Base-by-base conservation (phyloP, 2,113 vertebrate species). In the Aegotheles bennettii region DNA sequence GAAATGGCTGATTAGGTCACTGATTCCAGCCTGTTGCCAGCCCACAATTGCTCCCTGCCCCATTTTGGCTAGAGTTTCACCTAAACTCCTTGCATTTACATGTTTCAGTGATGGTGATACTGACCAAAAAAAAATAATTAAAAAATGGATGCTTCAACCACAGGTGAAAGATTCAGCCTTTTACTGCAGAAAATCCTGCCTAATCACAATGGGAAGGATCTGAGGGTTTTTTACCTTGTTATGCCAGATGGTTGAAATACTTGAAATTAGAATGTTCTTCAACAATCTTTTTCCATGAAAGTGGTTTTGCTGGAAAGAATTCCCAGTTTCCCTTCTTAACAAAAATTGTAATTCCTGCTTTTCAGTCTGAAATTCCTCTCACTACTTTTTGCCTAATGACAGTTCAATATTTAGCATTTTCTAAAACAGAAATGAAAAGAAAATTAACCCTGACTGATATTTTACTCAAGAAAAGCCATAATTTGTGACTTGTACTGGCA, bases 1-100 rank as follows among this genome's bases (percentile, higher is more conserved):
- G 48, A 95, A 96, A 93, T 82, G 73, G 57, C 73, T 90, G 90
- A 93, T 92, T 94, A 96, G 77, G 86, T 96, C 93, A 87, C 69
- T 35, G 57, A 84, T 84, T 94, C 82, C 85, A 86, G 84, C 68
- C 61, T 71, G 64, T 59, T 94, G 82, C 85, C 93, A 96, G 93
- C n/a, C 73, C 57, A 33, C 0, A 0, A 73, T 56, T 73, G 64
- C 43, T 95, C 86, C 40, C 40, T 96, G 83, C 60, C 64, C 35
- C 6, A 2, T 28, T 81, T 74, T 13, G 3, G 29, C 54, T 51
- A 61, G 57, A 71, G 42, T 86, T 90, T 84, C 64, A 40, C 43
- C n/a, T 36, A 64, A 90, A 70, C 42, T 70, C 43, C 31, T 74
- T 75, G 60, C 3, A 3, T 86, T 86, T 70, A 59, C 15, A 9